Evolutionary conservation across 2,113 vertebrate species (phyloP).

Genomic region (Forbesichthys papilliferus): DNA sequence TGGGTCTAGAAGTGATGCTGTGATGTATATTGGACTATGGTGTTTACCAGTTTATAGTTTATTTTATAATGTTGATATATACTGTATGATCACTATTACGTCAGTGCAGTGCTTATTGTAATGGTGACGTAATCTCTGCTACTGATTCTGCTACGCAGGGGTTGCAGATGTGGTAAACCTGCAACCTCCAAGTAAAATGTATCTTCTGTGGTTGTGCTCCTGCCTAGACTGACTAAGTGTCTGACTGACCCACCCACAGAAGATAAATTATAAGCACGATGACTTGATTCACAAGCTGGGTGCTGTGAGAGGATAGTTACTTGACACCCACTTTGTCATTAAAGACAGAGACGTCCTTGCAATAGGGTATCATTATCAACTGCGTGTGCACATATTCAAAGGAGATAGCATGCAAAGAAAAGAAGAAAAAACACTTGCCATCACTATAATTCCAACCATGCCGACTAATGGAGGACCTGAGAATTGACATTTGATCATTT

Average conservation of each 20-base stretch:
- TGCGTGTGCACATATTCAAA: no score
- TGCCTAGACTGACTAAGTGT: conserved; percentile 20
- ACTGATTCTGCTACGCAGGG: conserved; percentile 10
- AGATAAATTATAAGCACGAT: conserved; percentile 51
- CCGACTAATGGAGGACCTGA: not conserved
- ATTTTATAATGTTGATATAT: not conserved
- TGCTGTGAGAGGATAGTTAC: conserved; percentile 57
- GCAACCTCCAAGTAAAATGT: conserved; percentile 18
- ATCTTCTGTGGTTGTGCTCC: conserved; percentile 10
- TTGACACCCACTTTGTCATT: conserved; percentile 38
- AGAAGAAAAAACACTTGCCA: no score
- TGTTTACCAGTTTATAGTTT: no score
- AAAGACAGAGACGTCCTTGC: not conserved
- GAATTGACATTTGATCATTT: not conserved
- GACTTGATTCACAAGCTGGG: conserved; percentile 44
- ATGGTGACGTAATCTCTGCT: conserved; percentile 26
- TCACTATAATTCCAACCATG: no score
- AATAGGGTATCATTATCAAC: no score
- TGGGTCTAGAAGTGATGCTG: conserved; percentile 27
- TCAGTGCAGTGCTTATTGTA: conserved; percentile 23
- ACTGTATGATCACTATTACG: conserved; percentile 27
- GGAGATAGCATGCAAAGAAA: no score
- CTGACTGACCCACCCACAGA: conserved; percentile 34
- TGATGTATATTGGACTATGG: conserved; percentile 54
- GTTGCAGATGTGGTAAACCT: conserved; percentile 28